These are phyloP conservation scores for Epsilonema sp. DNA, from an alignment of 2,888 invertebrate species.

Conservation along the genomic window DNA sequence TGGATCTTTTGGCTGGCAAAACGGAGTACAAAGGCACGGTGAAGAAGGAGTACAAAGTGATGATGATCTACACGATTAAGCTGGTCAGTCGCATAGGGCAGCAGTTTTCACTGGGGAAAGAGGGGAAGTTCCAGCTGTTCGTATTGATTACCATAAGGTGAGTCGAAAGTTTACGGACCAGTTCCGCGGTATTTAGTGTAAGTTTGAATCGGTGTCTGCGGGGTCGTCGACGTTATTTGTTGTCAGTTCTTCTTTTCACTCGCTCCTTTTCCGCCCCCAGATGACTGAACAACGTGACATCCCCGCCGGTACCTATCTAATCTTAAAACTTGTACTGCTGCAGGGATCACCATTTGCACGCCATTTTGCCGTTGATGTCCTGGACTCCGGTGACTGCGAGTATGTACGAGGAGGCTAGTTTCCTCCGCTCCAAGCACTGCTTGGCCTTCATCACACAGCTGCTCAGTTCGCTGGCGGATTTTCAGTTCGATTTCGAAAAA, in stretches of 20 bases:
- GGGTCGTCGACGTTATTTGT: too few species aligned
- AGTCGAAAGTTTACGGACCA: too few species aligned
- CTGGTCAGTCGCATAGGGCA: too few species aligned
- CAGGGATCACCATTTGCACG: slow-evolving; percentile 45
- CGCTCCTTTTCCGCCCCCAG: too few species aligned
- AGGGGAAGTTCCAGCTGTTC: slow-evolving; percentile 91
- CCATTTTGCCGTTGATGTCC: slow-evolving; percentile 75
- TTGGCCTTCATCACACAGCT: slow-evolving; percentile 20
- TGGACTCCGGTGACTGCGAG: slow-evolving; percentile 63
- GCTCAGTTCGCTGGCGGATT: slow-evolving; percentile 23
- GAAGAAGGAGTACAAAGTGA: slow-evolving; percentile 38
- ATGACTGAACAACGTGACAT: too few species aligned
- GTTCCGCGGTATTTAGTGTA: too few species aligned
- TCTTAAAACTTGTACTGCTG: too few species aligned
- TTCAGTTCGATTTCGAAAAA: slow-evolving; percentile 21
- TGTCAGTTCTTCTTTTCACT: too few species aligned
- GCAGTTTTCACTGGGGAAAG: slow-evolving; percentile 71
- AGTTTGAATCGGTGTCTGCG: too few species aligned
- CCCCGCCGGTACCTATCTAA: too few species aligned
- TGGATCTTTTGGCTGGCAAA: slow-evolving; percentile 21
- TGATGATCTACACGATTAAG: slow-evolving; percentile 69
- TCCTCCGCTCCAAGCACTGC: slow-evolving; percentile 43
- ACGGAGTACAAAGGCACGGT: slow-evolving; percentile 16
- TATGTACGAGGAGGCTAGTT: slow-evolving; percentile 90
- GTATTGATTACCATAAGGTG: slow-evolving; percentile 79